Percentiles rank a stretch among this genome's conserved stretches.
These are phyloP conservation scores for Craniophora ligustri DNA, from an alignment of 2,888 invertebrate species.

Conservation along the genomic window DNA sequence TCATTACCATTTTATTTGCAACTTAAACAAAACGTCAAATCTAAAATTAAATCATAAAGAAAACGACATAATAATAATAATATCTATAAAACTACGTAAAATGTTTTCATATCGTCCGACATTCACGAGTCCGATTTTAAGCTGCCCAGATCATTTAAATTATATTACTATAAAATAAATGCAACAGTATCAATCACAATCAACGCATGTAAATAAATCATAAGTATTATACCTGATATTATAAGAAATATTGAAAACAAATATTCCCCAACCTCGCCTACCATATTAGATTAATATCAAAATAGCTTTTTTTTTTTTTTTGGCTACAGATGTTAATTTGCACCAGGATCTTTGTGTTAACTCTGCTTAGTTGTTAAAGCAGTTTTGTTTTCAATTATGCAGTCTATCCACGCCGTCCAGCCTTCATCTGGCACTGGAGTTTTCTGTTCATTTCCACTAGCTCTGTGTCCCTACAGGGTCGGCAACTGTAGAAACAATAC, in stretches of 20 bases:
- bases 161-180: conserved; percentile 18
- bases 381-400: background rate
- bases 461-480: conserved; percentile 50
- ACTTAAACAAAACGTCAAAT: conserved; percentile 14
- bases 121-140: too few species aligned
- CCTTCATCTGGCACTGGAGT: conserved; percentile 30
- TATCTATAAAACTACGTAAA: conserved; percentile 22
- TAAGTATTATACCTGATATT: background rate
- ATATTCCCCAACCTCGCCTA: background rate
- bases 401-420: conserved; percentile 4
- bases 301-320: background rate
- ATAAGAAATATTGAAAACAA: background rate
- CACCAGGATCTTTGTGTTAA: background rate
- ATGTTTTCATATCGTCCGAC: too few species aligned
- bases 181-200: too few species aligned
- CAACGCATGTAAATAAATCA: too few species aligned
- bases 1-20: background rate
- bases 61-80: conserved; percentile 15
- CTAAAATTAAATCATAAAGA: conserved; percentile 22
- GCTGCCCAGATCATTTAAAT: conserved; percentile 10
- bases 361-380: background rate
- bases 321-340: background rate
- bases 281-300: background rate
- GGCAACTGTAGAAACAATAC: conserved; percentile 50
- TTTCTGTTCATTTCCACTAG: conserved; percentile 41